Conservation (phyloP, 1,140 invertebrate species). For the Radopholus similis region DNA sequence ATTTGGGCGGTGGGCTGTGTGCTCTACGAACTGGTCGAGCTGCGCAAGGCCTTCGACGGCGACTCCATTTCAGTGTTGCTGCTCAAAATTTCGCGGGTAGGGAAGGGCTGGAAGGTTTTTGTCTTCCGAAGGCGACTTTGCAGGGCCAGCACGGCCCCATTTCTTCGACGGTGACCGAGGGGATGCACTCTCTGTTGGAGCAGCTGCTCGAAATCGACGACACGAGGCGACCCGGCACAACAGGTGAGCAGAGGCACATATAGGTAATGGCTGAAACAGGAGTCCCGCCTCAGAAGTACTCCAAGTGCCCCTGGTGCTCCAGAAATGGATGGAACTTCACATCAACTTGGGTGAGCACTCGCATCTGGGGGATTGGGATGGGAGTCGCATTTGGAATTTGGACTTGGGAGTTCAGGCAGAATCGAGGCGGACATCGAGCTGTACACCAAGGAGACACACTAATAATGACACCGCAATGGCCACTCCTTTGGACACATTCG, state of each 20-base stretch:
- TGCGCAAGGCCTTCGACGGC: conserved; percentile 67
- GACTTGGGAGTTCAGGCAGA: background rate
- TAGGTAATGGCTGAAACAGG: background rate
- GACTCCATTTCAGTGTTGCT: conserved; percentile 35
- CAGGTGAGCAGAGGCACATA: conserved; percentile 8
- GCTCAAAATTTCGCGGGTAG: conserved; percentile 31
- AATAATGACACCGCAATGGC: no score
- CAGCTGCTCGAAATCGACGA: conserved; percentile 21
- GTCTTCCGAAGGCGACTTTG: background rate
- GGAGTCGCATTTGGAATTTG: background rate
- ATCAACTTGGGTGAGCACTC: conserved; percentile 12
- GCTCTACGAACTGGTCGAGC: conserved; percentile 72
- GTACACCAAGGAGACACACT: conserved; percentile 17
- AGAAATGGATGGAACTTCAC: conserved; percentile 34
- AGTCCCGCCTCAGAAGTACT: conserved; percentile 21
- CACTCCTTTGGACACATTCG: no score
- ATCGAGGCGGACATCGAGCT: conserved; percentile 19
- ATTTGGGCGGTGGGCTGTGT: conserved; percentile 81
- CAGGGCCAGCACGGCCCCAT: conserved; percentile 21
- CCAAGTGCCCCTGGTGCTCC: conserved; percentile 17
- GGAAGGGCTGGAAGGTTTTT: background rate
- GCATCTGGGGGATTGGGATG: background rate
- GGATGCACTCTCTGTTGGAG: conserved; percentile 25
- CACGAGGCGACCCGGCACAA: conserved; percentile 16
- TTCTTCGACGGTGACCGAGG: conserved; percentile 6